Evolutionary conservation across 2,113 vertebrate species (phyloP).

Genomic region (Pelecanus crispus): DNA sequence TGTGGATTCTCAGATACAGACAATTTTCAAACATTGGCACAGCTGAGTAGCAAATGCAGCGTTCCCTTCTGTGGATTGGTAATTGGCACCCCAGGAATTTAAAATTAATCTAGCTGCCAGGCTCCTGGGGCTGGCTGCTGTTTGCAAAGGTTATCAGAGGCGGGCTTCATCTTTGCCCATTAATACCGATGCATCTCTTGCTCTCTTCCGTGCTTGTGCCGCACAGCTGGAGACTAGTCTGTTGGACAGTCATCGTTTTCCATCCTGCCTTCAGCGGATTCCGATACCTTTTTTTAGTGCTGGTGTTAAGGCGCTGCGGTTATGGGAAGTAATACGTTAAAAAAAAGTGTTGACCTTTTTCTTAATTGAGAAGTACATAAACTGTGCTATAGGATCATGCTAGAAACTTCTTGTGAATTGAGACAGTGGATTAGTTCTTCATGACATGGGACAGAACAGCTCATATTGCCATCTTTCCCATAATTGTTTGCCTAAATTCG

Average conservation of each 20-base stretch:
- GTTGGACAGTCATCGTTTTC: rapidly evolving
- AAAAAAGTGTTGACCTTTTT: neutral
- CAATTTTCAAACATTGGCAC: constrained; percentile 14
- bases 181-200: neutral
- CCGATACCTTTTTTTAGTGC: neutral
- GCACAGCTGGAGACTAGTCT: neutral
- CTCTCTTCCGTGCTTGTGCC: neutral
- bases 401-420: neutral
- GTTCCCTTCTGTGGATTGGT: neutral
- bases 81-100: constrained; percentile 22
- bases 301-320: neutral
- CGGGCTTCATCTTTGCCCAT: neutral
- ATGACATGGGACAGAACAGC: neutral
- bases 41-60: neutral
- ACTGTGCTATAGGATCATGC: neutral
- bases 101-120: neutral
- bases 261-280: neutral
- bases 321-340: neutral
- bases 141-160: neutral
- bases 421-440: neutral
- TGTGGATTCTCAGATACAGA: neutral
- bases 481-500: neutral
- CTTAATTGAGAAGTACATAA: neutral
- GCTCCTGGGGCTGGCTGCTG: neutral
- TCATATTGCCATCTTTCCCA: neutral